Percentiles rank a stretch among this genome's conserved stretches.
These are phyloP conservation scores for Drosophila nigrodunni DNA, from an alignment of 1,140 invertebrate species.

Conservation along the genomic window DNA sequence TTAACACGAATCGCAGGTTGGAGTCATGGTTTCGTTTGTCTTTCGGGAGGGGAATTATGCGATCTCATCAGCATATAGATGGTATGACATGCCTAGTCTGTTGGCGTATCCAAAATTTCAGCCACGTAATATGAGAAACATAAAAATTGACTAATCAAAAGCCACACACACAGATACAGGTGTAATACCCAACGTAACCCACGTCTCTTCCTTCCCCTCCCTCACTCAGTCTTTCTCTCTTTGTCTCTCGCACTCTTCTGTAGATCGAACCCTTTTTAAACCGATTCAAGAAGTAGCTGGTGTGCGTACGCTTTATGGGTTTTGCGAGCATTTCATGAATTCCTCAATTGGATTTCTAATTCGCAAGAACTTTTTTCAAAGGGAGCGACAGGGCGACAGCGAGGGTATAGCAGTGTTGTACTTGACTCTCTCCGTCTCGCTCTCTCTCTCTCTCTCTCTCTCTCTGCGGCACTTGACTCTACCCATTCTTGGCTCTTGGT, in stretches of 20 bases:
- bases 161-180: constrained; percentile 17
- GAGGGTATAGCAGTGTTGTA: background rate
- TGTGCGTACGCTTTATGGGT: constrained; percentile 45
- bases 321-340: constrained; percentile 46
- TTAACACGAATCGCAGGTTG: constrained; percentile 20
- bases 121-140: constrained; percentile 49
- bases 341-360: constrained; percentile 39
- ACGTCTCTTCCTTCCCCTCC: background rate
- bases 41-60: background rate
- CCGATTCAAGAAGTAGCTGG: background rate
- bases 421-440: background rate
- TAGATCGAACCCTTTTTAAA: background rate
- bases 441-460: too few relatives aligned
- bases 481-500: constrained; percentile 10
- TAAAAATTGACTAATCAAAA: constrained; percentile 56
- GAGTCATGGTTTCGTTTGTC: background rate
- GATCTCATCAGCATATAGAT: constrained; percentile 32
- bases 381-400: background rate
- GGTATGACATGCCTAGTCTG: background rate
- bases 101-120: constrained; percentile 34
- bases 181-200: background rate
- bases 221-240: background rate
- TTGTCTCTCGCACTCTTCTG: background rate
- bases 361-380: constrained; percentile 41
- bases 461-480: constrained; percentile 24